Evolutionary conservation across 2,797 vertebrate species (phyloP).

Genomic region (Mormyrus hasselquistii): DNA sequence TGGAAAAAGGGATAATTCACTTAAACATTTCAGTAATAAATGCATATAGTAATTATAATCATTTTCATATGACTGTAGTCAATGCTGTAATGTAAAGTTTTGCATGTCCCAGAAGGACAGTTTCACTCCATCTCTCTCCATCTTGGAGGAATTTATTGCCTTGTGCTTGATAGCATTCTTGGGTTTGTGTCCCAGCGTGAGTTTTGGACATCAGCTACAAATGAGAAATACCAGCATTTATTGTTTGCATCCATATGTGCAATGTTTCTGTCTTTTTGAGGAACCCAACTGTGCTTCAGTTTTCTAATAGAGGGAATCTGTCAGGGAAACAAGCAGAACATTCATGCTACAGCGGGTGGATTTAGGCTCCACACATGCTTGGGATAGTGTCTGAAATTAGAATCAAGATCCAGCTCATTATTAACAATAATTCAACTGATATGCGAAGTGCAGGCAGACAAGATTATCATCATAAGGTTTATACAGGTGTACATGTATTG

Average conservation of each 20-base stretch:
- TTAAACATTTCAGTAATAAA: background rate
- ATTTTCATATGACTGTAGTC: background rate
- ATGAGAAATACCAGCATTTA: background rate
- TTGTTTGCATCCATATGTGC: background rate
- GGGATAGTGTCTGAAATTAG: background rate
- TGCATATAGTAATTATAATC: background rate
- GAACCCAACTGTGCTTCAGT: background rate
- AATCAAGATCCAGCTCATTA: background rate
- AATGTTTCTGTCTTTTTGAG: background rate
- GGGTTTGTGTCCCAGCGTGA: constrained; percentile 36
- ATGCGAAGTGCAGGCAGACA: background rate
- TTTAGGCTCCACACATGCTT: background rate
- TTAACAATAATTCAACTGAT: background rate
- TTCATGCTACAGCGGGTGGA: background rate
- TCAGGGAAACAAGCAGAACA: background rate
- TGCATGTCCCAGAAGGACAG: background rate
- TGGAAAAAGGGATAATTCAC: background rate
- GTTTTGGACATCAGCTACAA: constrained; percentile 24
- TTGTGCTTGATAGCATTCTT: constrained; percentile 42
- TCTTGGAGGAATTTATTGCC: constrained; percentile 37
- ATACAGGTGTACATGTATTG: background rate
- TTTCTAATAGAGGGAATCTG: background rate
- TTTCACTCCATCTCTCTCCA: background rate
- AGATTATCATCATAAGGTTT: background rate
- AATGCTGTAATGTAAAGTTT: background rate